Evolutionary conservation across 1,140 invertebrate species (phyloP).

Genomic region (Drosophila persimilis): DNA sequence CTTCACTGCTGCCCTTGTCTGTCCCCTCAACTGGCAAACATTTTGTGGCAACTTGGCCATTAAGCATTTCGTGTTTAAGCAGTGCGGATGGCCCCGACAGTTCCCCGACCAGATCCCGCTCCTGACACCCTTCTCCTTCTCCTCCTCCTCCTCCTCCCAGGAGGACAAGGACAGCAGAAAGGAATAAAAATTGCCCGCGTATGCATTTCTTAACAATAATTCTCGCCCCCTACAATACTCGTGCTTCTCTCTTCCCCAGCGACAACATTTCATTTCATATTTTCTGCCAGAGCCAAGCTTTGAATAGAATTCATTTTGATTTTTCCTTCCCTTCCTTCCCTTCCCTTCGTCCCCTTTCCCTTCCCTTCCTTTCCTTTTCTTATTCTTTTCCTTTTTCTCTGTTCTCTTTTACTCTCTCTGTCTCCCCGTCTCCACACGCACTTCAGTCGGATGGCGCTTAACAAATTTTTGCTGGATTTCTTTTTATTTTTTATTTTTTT

Average conservation of each 20-base stretch:
- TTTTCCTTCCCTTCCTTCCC: conserved; percentile 4
- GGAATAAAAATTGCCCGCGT: conserved; percentile 65
- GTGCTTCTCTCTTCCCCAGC: conserved; percentile 25
- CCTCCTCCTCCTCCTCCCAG: neutral
- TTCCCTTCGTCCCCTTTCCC: conserved; percentile 6
- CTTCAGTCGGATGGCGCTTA: conserved; percentile 56
- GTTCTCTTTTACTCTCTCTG: too few species aligned
- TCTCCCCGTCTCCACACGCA: conserved; percentile 34
- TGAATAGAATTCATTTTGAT: conserved; percentile 73
- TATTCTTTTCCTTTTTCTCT: neutral
- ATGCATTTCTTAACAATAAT: conserved; percentile 74
- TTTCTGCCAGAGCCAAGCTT: conserved; percentile 58
- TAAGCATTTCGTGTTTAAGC: conserved; percentile 67
- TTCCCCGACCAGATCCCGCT: neutral
- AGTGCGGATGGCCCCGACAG: neutral
- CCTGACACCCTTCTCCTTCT: neutral
- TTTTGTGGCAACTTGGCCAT: conserved; percentile 78
- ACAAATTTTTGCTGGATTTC: conserved; percentile 65
- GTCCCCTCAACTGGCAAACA: conserved; percentile 49
- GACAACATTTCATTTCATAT: conserved; percentile 76
- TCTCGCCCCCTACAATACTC: conserved; percentile 27
- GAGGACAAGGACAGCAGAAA: conserved; percentile 10
- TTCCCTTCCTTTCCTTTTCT: conserved; percentile 1
- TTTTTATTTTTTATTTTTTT: conserved; percentile 18
- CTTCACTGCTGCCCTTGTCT: conserved; percentile 29